phyloP scores from a whole-genome alignment of 2,113 vertebrate species.

The Macheiramphus alcinus region DNA sequence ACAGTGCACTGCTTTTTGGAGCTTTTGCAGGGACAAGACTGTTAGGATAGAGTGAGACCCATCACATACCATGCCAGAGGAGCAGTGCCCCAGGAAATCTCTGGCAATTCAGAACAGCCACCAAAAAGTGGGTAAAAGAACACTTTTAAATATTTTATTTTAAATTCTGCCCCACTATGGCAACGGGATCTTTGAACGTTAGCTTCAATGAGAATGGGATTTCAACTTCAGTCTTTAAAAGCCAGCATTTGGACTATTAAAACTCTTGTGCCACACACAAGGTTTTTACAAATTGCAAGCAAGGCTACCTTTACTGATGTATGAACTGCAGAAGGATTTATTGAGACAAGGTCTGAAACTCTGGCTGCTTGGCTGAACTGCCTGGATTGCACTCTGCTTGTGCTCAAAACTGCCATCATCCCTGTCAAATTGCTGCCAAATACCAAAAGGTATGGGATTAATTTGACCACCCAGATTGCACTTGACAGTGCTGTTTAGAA shows the following conservation, averaged over 20 bases:
- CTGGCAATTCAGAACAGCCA: neutral
- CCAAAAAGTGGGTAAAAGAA: neutral
- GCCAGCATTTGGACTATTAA: neutral
- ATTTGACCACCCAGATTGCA: neutral
- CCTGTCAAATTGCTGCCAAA: neutral
- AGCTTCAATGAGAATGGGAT: neutral
- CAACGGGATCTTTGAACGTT: neutral
- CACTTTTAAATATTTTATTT: neutral
- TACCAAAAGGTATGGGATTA: neutral
- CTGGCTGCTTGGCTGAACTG: neutral
- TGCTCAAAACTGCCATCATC: neutral
- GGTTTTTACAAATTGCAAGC: neutral
- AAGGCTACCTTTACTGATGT: neutral
- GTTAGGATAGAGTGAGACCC: neutral
- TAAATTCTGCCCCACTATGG: neutral
- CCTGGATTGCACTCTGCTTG: neutral
- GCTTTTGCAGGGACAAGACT: neutral
- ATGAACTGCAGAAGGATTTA: neutral
- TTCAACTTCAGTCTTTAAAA: neutral
- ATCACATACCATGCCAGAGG: neutral
- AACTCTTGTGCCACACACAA: fast-evolving
- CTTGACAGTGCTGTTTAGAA: neutral
- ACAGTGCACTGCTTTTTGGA: neutral
- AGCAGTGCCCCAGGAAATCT: neutral
- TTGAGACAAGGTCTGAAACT: neutral